These are phyloP conservation scores for Macropodus opercularis DNA, from an alignment of 2,797 vertebrate genomes.

Conservation along the genomic window DNA sequence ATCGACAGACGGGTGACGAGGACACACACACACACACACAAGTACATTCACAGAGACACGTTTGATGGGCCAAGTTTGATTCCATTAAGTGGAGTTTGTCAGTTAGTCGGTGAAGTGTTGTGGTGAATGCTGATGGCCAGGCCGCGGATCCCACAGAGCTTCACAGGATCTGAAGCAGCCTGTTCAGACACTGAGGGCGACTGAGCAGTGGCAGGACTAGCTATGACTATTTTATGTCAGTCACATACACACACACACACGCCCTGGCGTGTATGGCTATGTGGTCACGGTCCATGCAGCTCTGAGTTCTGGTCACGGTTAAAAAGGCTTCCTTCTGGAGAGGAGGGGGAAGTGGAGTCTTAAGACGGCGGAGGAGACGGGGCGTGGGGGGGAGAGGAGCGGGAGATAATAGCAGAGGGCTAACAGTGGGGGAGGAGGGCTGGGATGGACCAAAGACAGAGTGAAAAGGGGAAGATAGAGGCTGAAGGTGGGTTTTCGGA, in stretches of 20 bases:
- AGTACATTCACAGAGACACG: conserved; percentile 55
- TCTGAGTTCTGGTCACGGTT: conserved; percentile 75
- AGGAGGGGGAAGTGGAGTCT: conserved; percentile 41
- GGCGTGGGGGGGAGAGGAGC: conserved; percentile 37
- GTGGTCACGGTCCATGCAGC: conserved; percentile 69
- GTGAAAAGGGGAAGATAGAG: conserved; percentile 68
- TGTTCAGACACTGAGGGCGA: conserved; percentile 60
- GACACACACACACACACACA: conserved; percentile 35
- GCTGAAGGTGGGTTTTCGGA: conserved; percentile 70
- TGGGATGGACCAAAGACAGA: conserved; percentile 65
- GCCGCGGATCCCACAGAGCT: conserved; percentile 49
- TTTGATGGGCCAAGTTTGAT: conserved; percentile 77
- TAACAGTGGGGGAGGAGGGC: conserved; percentile 59
- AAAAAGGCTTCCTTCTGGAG: conserved; percentile 72
- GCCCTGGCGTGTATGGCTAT: conserved; percentile 56
- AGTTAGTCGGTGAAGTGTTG: conserved; percentile 60
- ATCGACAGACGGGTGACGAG: conserved; percentile 66
- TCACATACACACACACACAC: conserved; percentile 39
- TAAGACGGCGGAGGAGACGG: conserved; percentile 55
- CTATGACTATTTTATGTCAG: conserved; percentile 68
- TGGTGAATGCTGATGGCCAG: conserved; percentile 63
- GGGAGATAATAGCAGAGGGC: conserved; percentile 68
- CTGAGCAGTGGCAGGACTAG: conserved; percentile 56
- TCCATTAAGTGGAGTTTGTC: conserved; percentile 79
- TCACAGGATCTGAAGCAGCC: conserved; percentile 59